Evolutionary conservation across 2,113 vertebrate genomes (phyloP), one percentile per base, ranked within the genome.

Genomic region (Laticauda laticaudata): DNA sequence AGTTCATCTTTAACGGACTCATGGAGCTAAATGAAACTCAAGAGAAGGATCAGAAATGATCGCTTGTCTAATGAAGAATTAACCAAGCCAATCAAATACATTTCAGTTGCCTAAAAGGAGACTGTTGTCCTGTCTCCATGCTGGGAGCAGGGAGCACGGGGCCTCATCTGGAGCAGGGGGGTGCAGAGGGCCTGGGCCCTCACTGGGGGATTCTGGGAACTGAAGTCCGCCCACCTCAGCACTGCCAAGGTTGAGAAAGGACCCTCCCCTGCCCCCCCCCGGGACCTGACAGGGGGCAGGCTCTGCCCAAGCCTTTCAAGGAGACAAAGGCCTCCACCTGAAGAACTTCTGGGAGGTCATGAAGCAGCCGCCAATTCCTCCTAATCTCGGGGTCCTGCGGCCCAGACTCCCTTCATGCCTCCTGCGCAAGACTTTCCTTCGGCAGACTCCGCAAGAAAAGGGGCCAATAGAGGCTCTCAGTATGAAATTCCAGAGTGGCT

Each of bases 1-100:
- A 86, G 93, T 95, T 95, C 64, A 93, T 14, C 57, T 92, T 93
- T 81, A 89, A 89, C 20, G 86, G 5, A 1, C 93, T 93, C 93
- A 94, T 87, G 0, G 51, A 39, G 88, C 45, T 61, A 48, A 90
- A 90, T 48, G 93, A 18, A 88, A 0, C 24, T 43, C 23, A n/a
- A 69, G 51, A 43, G 51, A 86, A n/a, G 90, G 29, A 20, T 90
- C 59, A n/a, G 45, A 48, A 69, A 90, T 23, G 15, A 18, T n/a
- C 51, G 89, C 39, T 21, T 51, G 48, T 90, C 43, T 51, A 69
- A 69, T 53, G 18, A 75, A 90, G 45, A 69, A 34, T 18, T 69
- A 90, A 69, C 53, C 29, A 34, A 69, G 26, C 21, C 29, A 51
- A 51, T 34, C 45, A n/a, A n/a, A 34, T 48, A 4, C 10, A 0